A percentile compares a stretch with the other conserved stretches of the same genome.
phyloP scores from a whole-genome alignment of 2,797 vertebrate species.

The Scyliorhinus canicula region DNA sequence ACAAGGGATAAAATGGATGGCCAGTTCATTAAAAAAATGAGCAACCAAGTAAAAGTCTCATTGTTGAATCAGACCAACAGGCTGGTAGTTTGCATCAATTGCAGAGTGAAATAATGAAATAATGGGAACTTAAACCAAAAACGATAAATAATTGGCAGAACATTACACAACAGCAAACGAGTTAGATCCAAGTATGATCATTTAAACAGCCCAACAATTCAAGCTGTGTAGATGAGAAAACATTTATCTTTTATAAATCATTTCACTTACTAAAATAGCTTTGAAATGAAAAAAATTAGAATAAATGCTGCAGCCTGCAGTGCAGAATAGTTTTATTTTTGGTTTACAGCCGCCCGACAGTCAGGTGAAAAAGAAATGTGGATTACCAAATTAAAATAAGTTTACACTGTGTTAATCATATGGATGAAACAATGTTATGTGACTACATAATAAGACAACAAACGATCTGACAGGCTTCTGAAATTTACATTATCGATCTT shows the following conservation, averaged over 20 bases:
- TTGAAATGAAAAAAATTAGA: background rate
- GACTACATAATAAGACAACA: background rate
- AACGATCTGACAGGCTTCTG: background rate
- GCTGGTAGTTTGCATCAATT: slow-evolving; percentile 9
- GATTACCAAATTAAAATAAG: background rate
- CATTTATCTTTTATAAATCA: slow-evolving; percentile 6
- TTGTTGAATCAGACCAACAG: background rate
- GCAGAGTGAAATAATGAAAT: slow-evolving; percentile 16
- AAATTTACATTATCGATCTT: background rate
- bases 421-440: slow-evolving; percentile 6
- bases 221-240: background rate
- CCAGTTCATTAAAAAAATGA: background rate
- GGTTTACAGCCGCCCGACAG: slow-evolving; percentile 31
- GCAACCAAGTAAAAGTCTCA: background rate
- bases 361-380: slow-evolving; percentile 5
- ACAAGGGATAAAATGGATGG: background rate
- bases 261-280: background rate
- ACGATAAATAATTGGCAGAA: background rate
- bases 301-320: slow-evolving; percentile 15
- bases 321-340: slow-evolving; percentile 36
- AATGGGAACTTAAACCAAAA: background rate
- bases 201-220: background rate
- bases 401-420: background rate
- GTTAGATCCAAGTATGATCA: background rate
- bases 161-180: background rate